phyloP scores from a whole-genome alignment of 2,888 invertebrate species.

The Epistrophe grossulariae region DNA sequence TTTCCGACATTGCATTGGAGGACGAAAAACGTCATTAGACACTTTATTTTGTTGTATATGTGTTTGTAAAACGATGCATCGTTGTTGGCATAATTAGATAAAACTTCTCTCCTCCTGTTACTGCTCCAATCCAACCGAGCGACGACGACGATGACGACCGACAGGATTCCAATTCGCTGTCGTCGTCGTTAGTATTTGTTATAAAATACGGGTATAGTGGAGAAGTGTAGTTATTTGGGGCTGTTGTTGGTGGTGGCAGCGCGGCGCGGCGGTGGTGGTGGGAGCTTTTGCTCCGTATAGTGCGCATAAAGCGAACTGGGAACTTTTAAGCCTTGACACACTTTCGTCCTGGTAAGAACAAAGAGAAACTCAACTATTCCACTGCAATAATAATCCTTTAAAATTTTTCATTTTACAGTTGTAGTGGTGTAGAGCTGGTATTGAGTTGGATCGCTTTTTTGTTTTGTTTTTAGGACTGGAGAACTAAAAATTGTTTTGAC shows the following conservation, averaged over 20 bases:
- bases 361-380: conserved; percentile 60
- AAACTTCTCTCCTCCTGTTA: conserved; percentile 63
- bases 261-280: conserved; percentile 18
- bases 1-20: conserved; percentile 44
- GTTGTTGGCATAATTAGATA: conserved; percentile 73
- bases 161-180: conserved; percentile 22
- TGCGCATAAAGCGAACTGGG: conserved; percentile 63
- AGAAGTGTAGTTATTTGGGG: conserved; percentile 17
- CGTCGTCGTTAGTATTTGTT: conserved; percentile 40
- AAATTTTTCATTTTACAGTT: conserved; percentile 27
- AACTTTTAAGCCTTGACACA: conserved; percentile 74
- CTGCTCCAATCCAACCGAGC: background rate
- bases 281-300: conserved; percentile 60
- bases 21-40: conserved; percentile 46
- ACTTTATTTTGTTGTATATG: conserved; percentile 4
- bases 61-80: conserved; percentile 41
- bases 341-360: conserved; percentile 48
- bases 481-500: conserved; percentile 39
- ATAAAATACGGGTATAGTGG: background rate
- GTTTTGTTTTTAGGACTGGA: background rate
- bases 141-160: background rate
- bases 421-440: conserved; percentile 19
- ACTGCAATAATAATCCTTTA: conserved; percentile 54
- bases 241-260: background rate
- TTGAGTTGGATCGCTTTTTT: background rate